These are phyloP conservation scores for Aulostomus chinensis DNA, from an alignment of 2,797 vertebrate species.

Conservation along the genomic window DNA sequence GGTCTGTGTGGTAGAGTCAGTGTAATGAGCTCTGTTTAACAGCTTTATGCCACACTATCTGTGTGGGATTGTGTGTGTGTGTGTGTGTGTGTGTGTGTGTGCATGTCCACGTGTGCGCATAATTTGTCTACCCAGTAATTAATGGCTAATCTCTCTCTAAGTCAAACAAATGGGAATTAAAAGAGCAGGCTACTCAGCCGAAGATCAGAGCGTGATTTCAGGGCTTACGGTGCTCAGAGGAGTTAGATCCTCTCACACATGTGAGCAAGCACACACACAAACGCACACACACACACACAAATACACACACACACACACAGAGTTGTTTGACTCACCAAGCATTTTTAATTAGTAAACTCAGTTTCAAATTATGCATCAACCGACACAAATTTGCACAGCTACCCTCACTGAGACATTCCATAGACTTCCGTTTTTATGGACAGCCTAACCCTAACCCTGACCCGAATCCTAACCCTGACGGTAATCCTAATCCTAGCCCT, in stretches of 20 bases:
- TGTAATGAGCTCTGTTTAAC: constrained; percentile 66
- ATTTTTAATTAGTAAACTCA: too few relatives aligned
- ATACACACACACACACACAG: constrained; percentile 6
- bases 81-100: constrained; percentile 2
- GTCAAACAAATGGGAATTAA: constrained; percentile 75
- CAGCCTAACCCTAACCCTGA: too few relatives aligned
- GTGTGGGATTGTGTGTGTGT: constrained; percentile 1
- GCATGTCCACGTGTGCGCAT: too few relatives aligned
- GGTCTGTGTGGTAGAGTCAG: constrained; percentile 20
- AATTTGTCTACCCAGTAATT: constrained; percentile 65
- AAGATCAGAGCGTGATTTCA: constrained; percentile 56
- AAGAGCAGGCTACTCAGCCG: constrained; percentile 47
- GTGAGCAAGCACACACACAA: too few relatives aligned
- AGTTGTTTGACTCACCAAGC: too few relatives aligned
- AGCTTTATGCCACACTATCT: constrained; percentile 3
- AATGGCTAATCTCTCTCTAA: constrained; percentile 73
- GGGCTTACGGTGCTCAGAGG: constrained; percentile 46
- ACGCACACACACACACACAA: neutral
- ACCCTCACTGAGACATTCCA: too few relatives aligned
- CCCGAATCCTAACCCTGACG: too few relatives aligned
- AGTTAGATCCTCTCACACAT: constrained; percentile 46
- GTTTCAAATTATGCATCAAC: too few relatives aligned
- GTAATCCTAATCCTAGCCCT: too few relatives aligned
- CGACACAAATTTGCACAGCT: too few relatives aligned
- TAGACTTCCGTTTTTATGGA: too few relatives aligned